Evolutionary conservation across 1,140 invertebrate genomes (phyloP).

Genomic region (Cephus cinctus): DNA sequence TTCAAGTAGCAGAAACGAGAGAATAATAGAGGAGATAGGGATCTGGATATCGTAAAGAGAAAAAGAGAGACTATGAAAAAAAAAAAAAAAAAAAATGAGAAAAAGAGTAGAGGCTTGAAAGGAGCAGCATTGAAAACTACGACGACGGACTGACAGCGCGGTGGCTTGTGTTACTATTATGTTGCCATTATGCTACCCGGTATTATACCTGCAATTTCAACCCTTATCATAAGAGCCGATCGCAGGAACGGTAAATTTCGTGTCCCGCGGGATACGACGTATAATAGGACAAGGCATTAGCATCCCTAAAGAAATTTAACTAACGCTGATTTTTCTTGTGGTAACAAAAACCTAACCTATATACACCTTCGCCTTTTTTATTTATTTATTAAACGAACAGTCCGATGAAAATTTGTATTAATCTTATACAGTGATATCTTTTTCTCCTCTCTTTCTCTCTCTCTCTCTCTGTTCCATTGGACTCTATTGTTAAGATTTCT

Average conservation of each 20-base stretch:
- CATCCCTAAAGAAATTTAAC: neutral
- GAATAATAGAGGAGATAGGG: conserved; percentile 26
- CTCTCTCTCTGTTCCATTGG: too few species aligned
- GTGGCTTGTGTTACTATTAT: conserved; percentile 49
- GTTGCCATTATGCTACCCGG: conserved; percentile 36
- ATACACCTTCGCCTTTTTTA: too few species aligned
- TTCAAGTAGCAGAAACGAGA: conserved; percentile 3
- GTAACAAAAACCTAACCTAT: too few species aligned
- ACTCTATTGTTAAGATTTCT: too few species aligned
- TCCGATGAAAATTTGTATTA: too few species aligned
- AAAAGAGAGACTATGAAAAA: conserved; percentile 5
- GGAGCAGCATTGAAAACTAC: conserved; percentile 38
- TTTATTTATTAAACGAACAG: too few species aligned
- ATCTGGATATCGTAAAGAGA: conserved; percentile 24
- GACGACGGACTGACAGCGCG: conserved; percentile 19
- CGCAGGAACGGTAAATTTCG: conserved; percentile 22
- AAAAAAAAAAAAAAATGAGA: conserved; percentile 16
- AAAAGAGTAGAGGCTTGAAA: conserved; percentile 35
- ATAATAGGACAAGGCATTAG: neutral
- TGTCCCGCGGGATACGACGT: conserved; percentile 25
- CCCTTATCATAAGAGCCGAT: conserved; percentile 46
- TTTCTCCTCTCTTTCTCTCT: too few species aligned
- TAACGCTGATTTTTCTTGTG: too few species aligned
- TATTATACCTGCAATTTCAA: conserved; percentile 54
- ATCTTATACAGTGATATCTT: too few species aligned